A percentile compares a stretch with the other conserved stretches of the same genome.
These are phyloP conservation scores for Acrobasis suavella DNA, from an alignment of 2,888 invertebrate genomes.

Conservation along the genomic window DNA sequence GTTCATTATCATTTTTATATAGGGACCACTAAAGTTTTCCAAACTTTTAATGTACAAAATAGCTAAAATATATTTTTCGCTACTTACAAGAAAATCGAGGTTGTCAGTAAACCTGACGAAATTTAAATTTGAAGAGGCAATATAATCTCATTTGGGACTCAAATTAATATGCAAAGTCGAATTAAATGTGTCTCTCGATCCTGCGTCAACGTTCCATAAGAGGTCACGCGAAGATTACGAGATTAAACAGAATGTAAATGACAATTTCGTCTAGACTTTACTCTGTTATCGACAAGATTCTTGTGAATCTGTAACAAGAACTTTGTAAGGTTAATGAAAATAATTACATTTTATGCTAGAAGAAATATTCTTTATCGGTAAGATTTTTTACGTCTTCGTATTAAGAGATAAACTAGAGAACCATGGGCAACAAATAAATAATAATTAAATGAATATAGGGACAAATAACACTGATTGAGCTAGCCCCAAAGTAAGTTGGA, in stretches of 20 bases:
- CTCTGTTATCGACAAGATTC: background rate
- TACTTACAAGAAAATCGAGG: background rate
- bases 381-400: too few relatives aligned
- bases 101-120: background rate
- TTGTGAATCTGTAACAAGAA: too few relatives aligned
- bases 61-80: background rate
- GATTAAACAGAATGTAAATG: background rate
- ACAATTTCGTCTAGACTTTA: background rate
- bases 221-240: slow-evolving; percentile 3
- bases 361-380: too few relatives aligned
- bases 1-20: too few relatives aligned
- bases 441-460: too few relatives aligned
- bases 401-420: too few relatives aligned
- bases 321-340: background rate
- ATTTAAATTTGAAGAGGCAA: slow-evolving; percentile 6
- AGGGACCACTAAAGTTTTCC: too few relatives aligned
- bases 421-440: too few relatives aligned
- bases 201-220: background rate
- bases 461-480: too few relatives aligned
- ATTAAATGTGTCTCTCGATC: slow-evolving; percentile 41
- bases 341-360: too few relatives aligned
- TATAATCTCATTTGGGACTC: slow-evolving; percentile 47
- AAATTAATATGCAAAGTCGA: slow-evolving; percentile 52
- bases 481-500: too few relatives aligned
- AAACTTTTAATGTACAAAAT: too few relatives aligned